Evolutionary conservation across 1,140 invertebrate species (phyloP).

Genomic region (Drosophila micromelanica): DNA sequence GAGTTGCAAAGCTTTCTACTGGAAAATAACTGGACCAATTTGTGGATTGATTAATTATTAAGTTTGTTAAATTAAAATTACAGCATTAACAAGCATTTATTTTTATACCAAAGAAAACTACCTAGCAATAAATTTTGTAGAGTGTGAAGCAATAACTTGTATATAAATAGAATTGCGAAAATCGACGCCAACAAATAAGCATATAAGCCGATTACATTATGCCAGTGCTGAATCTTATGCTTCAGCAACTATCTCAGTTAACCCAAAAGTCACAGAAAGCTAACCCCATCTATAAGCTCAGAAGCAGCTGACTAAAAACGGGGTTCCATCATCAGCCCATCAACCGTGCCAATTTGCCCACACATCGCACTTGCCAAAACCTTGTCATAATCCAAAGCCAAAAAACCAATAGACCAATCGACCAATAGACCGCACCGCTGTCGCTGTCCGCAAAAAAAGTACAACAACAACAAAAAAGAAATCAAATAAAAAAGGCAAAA

Average conservation of each 20-base stretch:
- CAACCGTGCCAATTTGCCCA: not conserved
- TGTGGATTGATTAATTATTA: no score
- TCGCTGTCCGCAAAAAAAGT: conserved; percentile 10
- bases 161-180: conserved; percentile 13
- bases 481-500: conserved; percentile 3
- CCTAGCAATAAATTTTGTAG: not conserved
- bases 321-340: conserved; percentile 33
- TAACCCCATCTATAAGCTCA: conserved; percentile 24
- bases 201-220: conserved; percentile 46
- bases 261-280: conserved; percentile 2
- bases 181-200: not conserved
- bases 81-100: no score
- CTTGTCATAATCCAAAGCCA: conserved; percentile 79
- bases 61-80: no score
- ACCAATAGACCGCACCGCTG: conserved; percentile 46
- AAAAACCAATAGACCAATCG: conserved; percentile 75
- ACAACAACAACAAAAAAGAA: no score
- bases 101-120: no score
- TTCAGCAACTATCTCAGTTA: conserved; percentile 22
- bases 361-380: conserved; percentile 44
- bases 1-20: not conserved
- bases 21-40: no score
- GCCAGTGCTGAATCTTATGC: conserved; percentile 35
- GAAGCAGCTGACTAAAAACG: not conserved
- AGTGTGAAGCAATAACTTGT: conserved; percentile 7